Percentiles rank a stretch among this genome's conserved stretches.
These are phyloP conservation scores for Phylloscopus whistleri DNA, from an alignment of 2,113 vertebrate genomes.

Conservation along the genomic window DNA sequence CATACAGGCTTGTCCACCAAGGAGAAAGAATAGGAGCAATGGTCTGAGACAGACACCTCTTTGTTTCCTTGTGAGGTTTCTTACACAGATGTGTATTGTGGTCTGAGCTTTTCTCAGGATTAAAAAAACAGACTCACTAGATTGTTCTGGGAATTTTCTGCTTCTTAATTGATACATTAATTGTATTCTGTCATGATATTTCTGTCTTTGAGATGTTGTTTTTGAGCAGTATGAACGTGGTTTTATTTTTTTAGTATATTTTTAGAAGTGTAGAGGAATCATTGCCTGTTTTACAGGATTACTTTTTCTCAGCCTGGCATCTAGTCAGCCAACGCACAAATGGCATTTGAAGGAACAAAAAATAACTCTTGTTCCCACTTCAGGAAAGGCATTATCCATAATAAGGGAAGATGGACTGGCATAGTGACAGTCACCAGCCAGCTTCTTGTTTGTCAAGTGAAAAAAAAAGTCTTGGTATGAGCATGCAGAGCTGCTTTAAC, in stretches of 20 bases:
- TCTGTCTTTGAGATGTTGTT: neutral
- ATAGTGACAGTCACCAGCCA: neutral
- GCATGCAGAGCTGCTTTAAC: neutral
- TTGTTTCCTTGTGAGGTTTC: neutral
- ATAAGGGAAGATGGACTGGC: neutral
- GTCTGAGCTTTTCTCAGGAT: neutral
- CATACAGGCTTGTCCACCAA: neutral
- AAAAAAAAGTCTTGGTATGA: neutral
- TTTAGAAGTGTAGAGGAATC: neutral
- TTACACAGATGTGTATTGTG: neutral
- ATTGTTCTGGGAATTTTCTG: neutral
- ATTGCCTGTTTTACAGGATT: neutral
- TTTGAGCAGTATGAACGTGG: neutral
- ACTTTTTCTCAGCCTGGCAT: neutral
- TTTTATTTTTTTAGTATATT: neutral
- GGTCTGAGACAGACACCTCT: neutral
- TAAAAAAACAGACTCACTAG: neutral
- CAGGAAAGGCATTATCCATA: neutral
- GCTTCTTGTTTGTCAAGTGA: neutral
- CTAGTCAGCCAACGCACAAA: neutral
- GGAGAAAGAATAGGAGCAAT: neutral
- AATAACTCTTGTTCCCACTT: neutral
- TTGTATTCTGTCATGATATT: neutral
- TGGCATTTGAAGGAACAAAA: neutral
- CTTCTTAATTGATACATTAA: neutral